Percentiles rank a stretch among this genome's conserved stretches.
phyloP scores from a whole-genome alignment of 2,113 vertebrate genomes.

The Mola mola region DNA sequence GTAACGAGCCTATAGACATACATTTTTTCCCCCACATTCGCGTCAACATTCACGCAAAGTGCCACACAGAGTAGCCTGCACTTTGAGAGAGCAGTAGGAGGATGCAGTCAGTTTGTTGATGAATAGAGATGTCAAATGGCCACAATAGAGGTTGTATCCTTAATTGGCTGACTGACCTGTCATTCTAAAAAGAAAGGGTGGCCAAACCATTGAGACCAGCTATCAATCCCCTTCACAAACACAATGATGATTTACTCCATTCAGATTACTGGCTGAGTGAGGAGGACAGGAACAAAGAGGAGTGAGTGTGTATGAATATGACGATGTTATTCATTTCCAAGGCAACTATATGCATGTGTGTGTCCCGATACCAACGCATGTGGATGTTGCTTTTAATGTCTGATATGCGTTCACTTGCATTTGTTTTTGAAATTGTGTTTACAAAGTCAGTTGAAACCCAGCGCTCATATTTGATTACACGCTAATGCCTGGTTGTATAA shows the following conservation, averaged over 20 bases:
- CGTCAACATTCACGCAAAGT: slow-evolving; percentile 22
- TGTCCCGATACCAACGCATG: not conserved
- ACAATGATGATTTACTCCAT: slow-evolving; percentile 64
- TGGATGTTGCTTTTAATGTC: slow-evolving; percentile 1
- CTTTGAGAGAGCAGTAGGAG: slow-evolving; percentile 35
- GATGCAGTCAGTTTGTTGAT: slow-evolving; percentile 58
- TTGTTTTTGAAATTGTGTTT: slow-evolving; percentile 40
- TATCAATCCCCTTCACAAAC: slow-evolving; percentile 56
- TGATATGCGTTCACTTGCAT: slow-evolving; percentile 8
- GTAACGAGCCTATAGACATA: not conserved
- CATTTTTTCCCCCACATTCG: not conserved
- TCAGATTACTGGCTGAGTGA: slow-evolving; percentile 38
- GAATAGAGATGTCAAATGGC: slow-evolving; percentile 67
- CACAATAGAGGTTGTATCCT: slow-evolving; percentile 62
- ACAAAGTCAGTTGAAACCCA: slow-evolving; percentile 36
- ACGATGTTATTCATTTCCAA: slow-evolving; percentile 30
- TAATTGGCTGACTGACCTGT: slow-evolving; percentile 65
- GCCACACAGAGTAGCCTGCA: slow-evolving; percentile 24
- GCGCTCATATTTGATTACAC: slow-evolving; percentile 26
- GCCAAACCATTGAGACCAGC: slow-evolving; percentile 45
- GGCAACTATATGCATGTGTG: slow-evolving; percentile 21
- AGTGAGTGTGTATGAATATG: slow-evolving; percentile 2
- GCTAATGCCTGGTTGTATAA: slow-evolving; percentile 49
- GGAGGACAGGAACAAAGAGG: not conserved
- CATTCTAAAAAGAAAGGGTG: slow-evolving; percentile 62